phyloP scores from a whole-genome alignment of 2,888 invertebrate genomes.

The Octodonta nipae region DNA sequence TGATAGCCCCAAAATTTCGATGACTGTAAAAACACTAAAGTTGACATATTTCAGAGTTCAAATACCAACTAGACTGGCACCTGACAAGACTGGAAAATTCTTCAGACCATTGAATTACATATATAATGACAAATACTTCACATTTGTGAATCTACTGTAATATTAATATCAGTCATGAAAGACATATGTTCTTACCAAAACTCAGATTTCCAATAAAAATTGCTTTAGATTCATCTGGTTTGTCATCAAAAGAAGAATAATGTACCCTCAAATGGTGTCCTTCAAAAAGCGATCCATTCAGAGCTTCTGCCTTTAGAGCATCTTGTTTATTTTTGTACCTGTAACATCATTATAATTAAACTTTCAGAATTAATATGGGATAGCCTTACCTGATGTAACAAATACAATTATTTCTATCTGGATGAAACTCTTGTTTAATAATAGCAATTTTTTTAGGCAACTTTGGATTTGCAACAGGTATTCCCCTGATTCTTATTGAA shows the following conservation, averaged over 20 bases:
- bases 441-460: slow-evolving; percentile 50
- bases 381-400: slow-evolving; percentile 44
- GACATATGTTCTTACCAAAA: no score
- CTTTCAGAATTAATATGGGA: slow-evolving; percentile 3
- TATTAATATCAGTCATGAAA: no score
- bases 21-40: no score
- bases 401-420: slow-evolving; percentile 48
- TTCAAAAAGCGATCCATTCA: slow-evolving; percentile 52
- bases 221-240: slow-evolving; percentile 45
- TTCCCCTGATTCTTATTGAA: slow-evolving; percentile 51
- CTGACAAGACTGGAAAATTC: no score
- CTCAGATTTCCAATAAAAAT: slow-evolving; percentile 67
- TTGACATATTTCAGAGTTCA: no score
- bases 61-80: no score
- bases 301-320: slow-evolving; percentile 45
- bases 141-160: no score
- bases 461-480: slow-evolving; percentile 48
- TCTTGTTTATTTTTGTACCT: slow-evolving; percentile 26
- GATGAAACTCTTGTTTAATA: slow-evolving; percentile 55
- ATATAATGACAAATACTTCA: no score
- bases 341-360: slow-evolving; percentile 4
- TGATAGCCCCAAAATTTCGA: no score
- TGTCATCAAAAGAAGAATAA: slow-evolving; percentile 36
- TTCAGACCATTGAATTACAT: no score
- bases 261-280: slow-evolving; percentile 56